Conservation (phyloP, 2,113 vertebrate species). For the Forbesichthys agassizii region DNA sequence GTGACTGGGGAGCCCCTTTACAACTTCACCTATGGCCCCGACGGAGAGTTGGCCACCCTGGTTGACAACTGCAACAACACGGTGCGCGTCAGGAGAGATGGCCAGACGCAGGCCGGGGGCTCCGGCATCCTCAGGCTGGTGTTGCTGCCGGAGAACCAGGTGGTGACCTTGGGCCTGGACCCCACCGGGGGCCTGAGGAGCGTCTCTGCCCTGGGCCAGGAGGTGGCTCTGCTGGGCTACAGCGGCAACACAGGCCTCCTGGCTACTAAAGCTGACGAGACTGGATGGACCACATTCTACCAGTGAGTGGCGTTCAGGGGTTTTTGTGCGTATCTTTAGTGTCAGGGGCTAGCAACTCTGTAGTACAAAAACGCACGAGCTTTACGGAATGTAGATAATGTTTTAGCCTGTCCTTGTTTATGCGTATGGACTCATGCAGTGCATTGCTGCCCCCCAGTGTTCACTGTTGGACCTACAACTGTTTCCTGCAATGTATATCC, state of each 20-base stretch:
- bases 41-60: conserved; percentile 83
- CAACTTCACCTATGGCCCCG: conserved; percentile 92
- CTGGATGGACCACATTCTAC: conserved; percentile 98
- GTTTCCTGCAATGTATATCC: background rate
- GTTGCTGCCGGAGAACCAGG: conserved; percentile 93
- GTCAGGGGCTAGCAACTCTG: background rate
- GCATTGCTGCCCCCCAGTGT: conserved; percentile 64
- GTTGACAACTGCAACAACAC: conserved; percentile 94
- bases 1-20: conserved; percentile 94
- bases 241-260: conserved; percentile 91
- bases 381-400: conserved; percentile 5
- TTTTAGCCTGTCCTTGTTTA: background rate
- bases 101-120: conserved; percentile 75
- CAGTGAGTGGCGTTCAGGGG: conserved; percentile 83
- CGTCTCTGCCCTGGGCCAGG: conserved; percentile 88
- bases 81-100: conserved; percentile 88
- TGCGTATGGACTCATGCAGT: background rate
- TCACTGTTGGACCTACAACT: conserved; percentile 32
- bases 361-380: conserved; percentile 22
- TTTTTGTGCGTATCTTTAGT: conserved; percentile 13
- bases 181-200: conserved; percentile 88
- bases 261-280: conserved; percentile 96
- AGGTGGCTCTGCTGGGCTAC: conserved; percentile 94
- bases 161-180: conserved; percentile 90
- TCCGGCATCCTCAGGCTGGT: conserved; percentile 87